These are phyloP conservation scores for Pteronotus mesoamericanus DNA, from an alignment of 2,797 vertebrate species.

Conservation along the genomic window DNA sequence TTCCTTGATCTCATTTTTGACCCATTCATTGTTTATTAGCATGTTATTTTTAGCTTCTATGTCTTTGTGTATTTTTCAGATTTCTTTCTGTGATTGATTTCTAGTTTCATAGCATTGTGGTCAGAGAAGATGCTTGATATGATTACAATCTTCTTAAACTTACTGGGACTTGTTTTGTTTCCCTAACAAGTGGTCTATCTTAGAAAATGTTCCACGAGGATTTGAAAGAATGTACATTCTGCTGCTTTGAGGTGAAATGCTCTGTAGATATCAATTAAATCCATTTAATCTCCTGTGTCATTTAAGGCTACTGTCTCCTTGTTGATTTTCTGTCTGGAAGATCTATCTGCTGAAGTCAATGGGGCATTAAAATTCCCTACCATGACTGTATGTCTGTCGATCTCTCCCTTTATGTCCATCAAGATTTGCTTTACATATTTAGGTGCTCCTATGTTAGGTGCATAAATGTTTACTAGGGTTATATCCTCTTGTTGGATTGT, in stretches of 20 bases:
- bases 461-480: not conserved
- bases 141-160: not conserved
- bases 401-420: not conserved
- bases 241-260: not conserved
- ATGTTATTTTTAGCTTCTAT: not conserved
- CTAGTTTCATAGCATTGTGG: not conserved
- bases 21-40: not conserved
- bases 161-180: not conserved
- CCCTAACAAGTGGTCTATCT: not conserved
- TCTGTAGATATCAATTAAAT: not conserved
- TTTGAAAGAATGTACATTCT: not conserved
- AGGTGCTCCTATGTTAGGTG: not conserved
- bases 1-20: not conserved
- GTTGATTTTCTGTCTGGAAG: not conserved
- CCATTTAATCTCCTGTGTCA: not conserved
- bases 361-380: not conserved
- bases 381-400: not conserved
- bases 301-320: not conserved
- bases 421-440: not conserved
- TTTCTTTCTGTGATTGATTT: not conserved
- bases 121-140: not conserved
- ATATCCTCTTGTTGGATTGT: not conserved
- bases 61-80: not conserved
- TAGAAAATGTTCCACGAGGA: not conserved
- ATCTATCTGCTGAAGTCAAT: not conserved